phyloP scores from a whole-genome alignment of 2,113 vertebrate species.

The Eleginops maclovinus region DNA sequence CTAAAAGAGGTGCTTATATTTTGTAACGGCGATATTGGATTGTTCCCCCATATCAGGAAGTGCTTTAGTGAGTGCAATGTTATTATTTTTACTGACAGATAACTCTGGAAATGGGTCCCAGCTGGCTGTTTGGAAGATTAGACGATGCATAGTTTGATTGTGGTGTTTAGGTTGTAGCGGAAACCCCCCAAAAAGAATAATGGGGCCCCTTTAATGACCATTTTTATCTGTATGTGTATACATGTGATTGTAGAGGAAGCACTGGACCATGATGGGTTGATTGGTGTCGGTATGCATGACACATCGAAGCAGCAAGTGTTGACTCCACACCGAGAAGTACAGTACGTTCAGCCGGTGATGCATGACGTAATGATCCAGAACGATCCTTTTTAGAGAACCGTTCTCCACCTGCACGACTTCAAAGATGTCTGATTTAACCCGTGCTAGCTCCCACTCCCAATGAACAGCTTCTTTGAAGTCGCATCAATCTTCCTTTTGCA shows the following conservation, averaged over 20 bases:
- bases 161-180: too few species aligned
- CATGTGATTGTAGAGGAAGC: too few species aligned
- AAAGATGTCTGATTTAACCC: constrained; percentile 72
- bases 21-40: background rate
- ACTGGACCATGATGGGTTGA: too few species aligned
- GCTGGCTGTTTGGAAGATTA: background rate
- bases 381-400: background rate
- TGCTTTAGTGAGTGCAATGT: background rate
- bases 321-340: background rate
- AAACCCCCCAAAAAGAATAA: too few species aligned
- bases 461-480: constrained; percentile 72
- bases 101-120: background rate
- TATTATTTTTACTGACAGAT: background rate
- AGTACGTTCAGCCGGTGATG: background rate
- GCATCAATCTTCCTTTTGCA: constrained; percentile 75
- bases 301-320: background rate
- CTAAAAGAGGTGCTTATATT: background rate
- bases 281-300: background rate
- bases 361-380: background rate
- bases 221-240: too few species aligned
- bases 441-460: constrained; percentile 62
- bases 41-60: background rate
- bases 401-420: constrained; percentile 48
- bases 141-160: too few species aligned
- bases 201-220: too few species aligned